Conservation (phyloP, 2,888 invertebrate species). For the Caenorhabditis imperialis region DNA sequence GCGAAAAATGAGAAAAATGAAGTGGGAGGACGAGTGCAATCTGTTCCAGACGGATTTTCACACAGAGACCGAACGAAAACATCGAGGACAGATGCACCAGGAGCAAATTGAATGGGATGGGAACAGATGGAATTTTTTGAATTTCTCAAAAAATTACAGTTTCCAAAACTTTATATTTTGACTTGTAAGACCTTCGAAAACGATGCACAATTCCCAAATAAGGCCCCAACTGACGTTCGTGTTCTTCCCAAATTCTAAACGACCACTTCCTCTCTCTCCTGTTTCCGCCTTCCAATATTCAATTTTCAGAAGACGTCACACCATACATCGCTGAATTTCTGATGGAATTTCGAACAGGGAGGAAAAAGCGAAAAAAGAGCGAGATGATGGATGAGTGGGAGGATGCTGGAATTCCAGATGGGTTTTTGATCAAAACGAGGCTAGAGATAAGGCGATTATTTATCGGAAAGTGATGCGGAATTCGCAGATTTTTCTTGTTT, state of each 20-base stretch:
- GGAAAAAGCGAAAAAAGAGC: neutral
- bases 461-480: neutral
- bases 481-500: too few species aligned
- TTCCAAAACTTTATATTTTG: too few species aligned
- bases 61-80: neutral
- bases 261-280: neutral
- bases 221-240: too few species aligned
- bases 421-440: neutral
- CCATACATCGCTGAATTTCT: constrained; percentile 12
- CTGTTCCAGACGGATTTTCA: constrained; percentile 14
- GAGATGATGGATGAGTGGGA: too few species aligned
- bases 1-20: neutral
- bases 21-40: constrained; percentile 3
- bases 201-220: too few species aligned
- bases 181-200: neutral
- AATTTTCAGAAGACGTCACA: constrained; percentile 20
- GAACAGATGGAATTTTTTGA: neutral
- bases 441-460: neutral
- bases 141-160: too few species aligned
- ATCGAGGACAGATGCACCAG: neutral
- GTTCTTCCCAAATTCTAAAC: too few species aligned
- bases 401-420: constrained; percentile 12
- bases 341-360: constrained; percentile 1
- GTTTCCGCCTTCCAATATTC: neutral
- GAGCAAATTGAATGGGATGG: neutral